Evolutionary conservation across 2,113 vertebrate genomes (phyloP).

Genomic region (Melanocharis versteri): DNA sequence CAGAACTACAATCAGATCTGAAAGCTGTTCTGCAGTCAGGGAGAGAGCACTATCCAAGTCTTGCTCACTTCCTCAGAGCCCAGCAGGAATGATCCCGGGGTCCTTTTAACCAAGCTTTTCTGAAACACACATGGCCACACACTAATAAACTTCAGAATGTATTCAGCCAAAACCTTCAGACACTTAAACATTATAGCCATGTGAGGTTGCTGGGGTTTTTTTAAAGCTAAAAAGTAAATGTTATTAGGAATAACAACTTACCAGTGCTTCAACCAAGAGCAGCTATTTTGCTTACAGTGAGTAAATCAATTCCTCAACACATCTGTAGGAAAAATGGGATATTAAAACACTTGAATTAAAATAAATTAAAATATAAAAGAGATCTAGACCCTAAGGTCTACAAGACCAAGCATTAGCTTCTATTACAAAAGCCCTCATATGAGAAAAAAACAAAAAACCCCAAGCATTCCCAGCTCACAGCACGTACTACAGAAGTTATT

Average conservation of each 20-base stretch:
- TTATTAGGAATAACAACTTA: constrained; percentile 67
- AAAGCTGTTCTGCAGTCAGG: neutral
- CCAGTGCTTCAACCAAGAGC: constrained; percentile 61
- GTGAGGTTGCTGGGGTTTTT: neutral
- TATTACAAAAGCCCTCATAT: neutral
- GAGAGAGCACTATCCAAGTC: neutral
- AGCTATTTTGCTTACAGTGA: constrained; percentile 39
- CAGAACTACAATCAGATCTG: neutral
- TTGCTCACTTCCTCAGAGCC: neutral
- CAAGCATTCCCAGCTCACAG: neutral
- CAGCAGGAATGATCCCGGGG: neutral
- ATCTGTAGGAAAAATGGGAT: constrained; percentile 60
- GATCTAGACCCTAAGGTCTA: neutral
- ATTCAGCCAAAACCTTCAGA: neutral
- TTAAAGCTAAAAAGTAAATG: constrained; percentile 13
- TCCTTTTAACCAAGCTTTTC: neutral
- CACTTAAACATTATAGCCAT: neutral
- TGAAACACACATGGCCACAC: neutral
- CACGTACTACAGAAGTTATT: neutral
- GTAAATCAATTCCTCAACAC: constrained; percentile 32
- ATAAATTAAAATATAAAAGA: neutral
- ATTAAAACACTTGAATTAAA: constrained; percentile 11
- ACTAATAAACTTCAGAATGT: neutral
- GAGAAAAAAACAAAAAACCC: neutral
- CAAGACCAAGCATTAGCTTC: neutral